Evolutionary conservation across 2,113 vertebrate species (phyloP).

Genomic region (Ameiurus melas): DNA sequence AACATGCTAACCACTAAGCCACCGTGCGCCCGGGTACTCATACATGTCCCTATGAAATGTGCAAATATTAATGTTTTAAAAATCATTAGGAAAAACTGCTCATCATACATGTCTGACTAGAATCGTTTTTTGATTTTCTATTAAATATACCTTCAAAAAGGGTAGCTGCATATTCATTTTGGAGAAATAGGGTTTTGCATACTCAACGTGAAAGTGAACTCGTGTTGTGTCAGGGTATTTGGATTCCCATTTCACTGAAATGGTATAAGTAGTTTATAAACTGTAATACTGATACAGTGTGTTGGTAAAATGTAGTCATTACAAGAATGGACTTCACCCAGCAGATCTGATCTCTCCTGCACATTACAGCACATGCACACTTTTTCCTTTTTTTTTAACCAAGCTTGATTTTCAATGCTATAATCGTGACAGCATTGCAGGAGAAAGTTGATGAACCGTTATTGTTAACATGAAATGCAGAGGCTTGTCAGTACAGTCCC

Average conservation of each 20-base stretch:
- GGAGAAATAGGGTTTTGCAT: not conserved
- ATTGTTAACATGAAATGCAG: not conserved
- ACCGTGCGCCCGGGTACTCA: not conserved
- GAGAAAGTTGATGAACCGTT: not conserved
- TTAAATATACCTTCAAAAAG: not conserved
- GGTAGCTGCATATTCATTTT: not conserved
- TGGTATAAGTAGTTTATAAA: not conserved
- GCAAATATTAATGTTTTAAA: not conserved
- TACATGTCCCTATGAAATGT: not conserved
- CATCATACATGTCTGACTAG: not conserved
- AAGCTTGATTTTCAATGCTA: not conserved
- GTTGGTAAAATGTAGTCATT: not conserved
- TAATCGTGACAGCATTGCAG: not conserved
- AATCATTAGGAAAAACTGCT: not conserved
- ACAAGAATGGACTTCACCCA: slow-evolving; percentile 13
- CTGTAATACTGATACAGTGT: slow-evolving; percentile 26
- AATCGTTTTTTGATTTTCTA: not conserved
- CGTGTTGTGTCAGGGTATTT: not conserved
- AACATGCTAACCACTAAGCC: no score
- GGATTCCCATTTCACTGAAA: not conserved
- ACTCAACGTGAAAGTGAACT: not conserved
- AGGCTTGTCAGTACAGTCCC: not conserved
- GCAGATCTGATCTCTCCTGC: not conserved
- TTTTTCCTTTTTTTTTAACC: not conserved
- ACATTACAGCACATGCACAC: not conserved